Evolutionary conservation across 1,140 invertebrate species (phyloP), one percentile per base, ranked within the genome.

Genomic region (Drosophila pseudoananassae): DNA sequence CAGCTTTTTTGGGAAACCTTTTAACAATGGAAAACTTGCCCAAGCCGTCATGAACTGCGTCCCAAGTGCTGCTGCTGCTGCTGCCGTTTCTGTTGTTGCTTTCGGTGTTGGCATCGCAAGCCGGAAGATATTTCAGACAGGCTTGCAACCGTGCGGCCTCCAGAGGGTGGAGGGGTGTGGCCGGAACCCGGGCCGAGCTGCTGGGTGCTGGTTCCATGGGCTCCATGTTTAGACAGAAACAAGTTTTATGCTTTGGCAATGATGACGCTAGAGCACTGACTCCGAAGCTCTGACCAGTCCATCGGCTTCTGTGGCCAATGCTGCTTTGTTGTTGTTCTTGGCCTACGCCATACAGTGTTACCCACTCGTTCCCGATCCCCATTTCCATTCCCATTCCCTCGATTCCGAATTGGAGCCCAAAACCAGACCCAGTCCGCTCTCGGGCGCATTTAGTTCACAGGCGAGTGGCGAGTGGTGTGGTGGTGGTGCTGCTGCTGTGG

Each of bases 161-260:
- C 14, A n/a, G 52, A 46, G 1, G 46, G 51, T 1, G 31, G 23
- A 3, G 23, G 56, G 33, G 14, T 33, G 33, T 17, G 20, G 49
- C 46, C 12, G 46, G 20, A 40, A 23, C 55, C 25, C 14, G 59
- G 36, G 64, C 31, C 31, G 14, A 27, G 46, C 15, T 27, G 14
- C 3, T 60, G 66, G 58, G 58, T 55, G 58, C 43, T 14, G 51
- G 58, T 45, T 53, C 58, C 49, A 53, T 46, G 43, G 43, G 45
- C 47, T 52, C 59, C 71, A 74, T 74, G 70, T 74, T 74, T 74
- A 74, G 71, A 74, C 70, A 74, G 59, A 74, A 74, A 74, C 71
- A 74, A 74, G 71, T 74, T 74, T 74, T 74, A 52, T 74, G 71
- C 71, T 74, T 71, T 55, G 69, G 68, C 70, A 73, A 73, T 73